Conservation (phyloP, 2,113 vertebrate genomes). For the Caloenas nicobarica region DNA sequence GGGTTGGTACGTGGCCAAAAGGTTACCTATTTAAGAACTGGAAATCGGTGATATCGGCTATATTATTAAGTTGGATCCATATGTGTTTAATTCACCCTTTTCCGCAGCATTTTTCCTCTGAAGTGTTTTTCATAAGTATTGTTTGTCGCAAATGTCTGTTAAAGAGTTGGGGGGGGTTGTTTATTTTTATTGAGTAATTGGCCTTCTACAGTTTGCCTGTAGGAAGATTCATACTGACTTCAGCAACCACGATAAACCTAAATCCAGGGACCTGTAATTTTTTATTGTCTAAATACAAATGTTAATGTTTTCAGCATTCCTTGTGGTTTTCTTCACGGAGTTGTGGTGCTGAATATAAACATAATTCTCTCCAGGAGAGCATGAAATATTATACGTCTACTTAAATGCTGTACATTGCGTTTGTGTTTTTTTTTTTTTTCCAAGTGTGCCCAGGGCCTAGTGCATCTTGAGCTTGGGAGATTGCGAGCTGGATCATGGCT, state of each 20-base stretch:
- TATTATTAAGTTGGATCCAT: neutral
- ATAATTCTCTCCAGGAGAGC: neutral
- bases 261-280: neutral
- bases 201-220: neutral
- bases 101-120: neutral
- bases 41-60: fast-evolving
- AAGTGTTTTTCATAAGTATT: neutral
- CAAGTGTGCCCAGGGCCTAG: constrained; percentile 90
- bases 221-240: neutral
- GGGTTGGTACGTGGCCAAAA: neutral
- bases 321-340: constrained; percentile 26
- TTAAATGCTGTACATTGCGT: neutral
- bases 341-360: constrained; percentile 1
- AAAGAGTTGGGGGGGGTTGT: neutral
- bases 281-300: neutral
- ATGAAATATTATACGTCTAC: neutral
- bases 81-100: neutral
- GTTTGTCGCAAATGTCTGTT: neutral
- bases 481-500: constrained; percentile 89
- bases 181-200: neutral
- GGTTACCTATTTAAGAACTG: neutral
- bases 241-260: neutral
- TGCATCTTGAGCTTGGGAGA: constrained; percentile 90
- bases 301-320: neutral
- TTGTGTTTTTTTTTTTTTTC: neutral